Base-by-base conservation (phyloP, 2,888 invertebrate genomes). In the Chymomyza procnemis region DNA sequence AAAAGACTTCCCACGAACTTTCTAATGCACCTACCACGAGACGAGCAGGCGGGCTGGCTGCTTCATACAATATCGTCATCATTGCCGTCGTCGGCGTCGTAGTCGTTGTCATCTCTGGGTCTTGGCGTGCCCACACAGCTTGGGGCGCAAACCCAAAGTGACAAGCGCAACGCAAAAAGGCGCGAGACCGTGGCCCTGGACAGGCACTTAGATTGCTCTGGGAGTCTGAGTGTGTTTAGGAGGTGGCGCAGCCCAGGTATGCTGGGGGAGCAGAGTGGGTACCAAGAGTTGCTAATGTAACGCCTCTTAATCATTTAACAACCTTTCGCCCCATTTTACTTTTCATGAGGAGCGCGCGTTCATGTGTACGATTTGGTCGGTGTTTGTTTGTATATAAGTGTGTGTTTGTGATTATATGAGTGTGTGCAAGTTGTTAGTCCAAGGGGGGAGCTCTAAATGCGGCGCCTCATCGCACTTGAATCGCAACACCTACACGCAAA, bases 251-350 rank as follows among this genome's bases (percentile, higher is more conserved):
- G n/a, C 34, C n/a, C 57, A 14, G 19, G 6, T 14, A 12, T 26
- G 26, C 8, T 26, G 26, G 21, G n/a, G 19, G 61, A n/a, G n/a
- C n/a, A n/a, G 6, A 41, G 48, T 18, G 18, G 26, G 26, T 26
- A 6, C 62, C 60, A 59, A 69, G 67, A 69, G 66, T 64, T 47
- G 80, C 80, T 82, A 82, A 82, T 86, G 87, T 71, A 76, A 83
- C 84, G 87, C 84, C 84, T 85, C 74, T 82, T 82, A 85, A 85
- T 85, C 82, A 85, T 82, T 86, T 86, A 75, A 79, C 84, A 84
- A 84, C 87, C 82, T 86, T 85, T 86, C 82, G 84, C 80, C 85
- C 80, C 87, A 85, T 85, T 79, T 86, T 75, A 71, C 71, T 74
- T 80, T 86, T 74, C 67, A 71, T 46, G 56, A 56, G 12, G 26